phyloP scores from a whole-genome alignment of 2,888 invertebrate species.

The Calliopum simillimum region DNA sequence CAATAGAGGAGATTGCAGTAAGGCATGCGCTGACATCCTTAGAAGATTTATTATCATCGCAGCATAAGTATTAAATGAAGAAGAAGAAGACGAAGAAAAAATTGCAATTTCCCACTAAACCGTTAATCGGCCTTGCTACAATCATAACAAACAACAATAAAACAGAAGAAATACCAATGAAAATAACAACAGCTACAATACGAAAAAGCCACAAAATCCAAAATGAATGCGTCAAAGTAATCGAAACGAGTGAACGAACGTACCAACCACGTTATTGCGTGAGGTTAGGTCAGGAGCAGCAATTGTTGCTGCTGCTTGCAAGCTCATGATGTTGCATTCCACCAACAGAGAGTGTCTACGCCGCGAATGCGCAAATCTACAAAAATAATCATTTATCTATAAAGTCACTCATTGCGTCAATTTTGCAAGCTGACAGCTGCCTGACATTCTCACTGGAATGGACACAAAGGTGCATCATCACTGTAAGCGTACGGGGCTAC shows the following conservation, averaged over 20 bases:
- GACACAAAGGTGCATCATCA: too few species aligned
- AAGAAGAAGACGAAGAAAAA: neutral
- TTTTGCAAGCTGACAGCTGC: too few species aligned
- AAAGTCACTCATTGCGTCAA: neutral
- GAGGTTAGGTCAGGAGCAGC: slow-evolving; percentile 35
- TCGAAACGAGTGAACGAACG: slow-evolving; percentile 16
- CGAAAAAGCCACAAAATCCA: slow-evolving; percentile 41
- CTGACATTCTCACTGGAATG: too few species aligned
- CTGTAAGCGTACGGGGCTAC: too few species aligned
- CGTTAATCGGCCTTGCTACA: slow-evolving; percentile 38
- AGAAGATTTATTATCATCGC: slow-evolving; percentile 16
- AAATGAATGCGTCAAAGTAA: slow-evolving; percentile 44
- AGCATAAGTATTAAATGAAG: neutral
- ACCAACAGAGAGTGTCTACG: too few species aligned
- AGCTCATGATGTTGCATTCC: too few species aligned
- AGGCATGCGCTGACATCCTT: slow-evolving; percentile 14
- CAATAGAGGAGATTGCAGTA: too few species aligned
- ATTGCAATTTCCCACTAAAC: slow-evolving; percentile 40
- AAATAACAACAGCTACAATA: slow-evolving; percentile 51
- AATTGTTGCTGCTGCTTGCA: slow-evolving; percentile 25
- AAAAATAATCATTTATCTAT: slow-evolving; percentile 7
- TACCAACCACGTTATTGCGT: slow-evolving; percentile 29
- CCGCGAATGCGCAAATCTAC: neutral
- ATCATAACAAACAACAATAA: slow-evolving; percentile 38
- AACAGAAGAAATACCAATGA: slow-evolving; percentile 49